These are phyloP conservation scores for Typhlomys cinereus DNA, from an alignment of 2,113 vertebrate genomes.

Conservation along the genomic window DNA sequence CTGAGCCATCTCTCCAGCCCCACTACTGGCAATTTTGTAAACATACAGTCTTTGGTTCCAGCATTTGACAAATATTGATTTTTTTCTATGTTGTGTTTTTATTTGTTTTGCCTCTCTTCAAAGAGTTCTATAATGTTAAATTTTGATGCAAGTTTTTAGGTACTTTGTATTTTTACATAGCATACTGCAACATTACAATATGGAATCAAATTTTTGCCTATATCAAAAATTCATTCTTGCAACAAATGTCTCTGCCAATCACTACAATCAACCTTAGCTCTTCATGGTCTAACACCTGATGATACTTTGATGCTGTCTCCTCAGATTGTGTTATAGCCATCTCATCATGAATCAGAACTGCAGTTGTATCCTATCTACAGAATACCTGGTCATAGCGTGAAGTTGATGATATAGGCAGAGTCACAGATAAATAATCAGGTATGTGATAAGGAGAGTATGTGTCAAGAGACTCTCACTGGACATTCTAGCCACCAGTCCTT, in stretches of 20 bases:
- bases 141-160: background rate
- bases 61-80: background rate
- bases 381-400: background rate
- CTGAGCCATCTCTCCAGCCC: no score
- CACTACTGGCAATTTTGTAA: background rate
- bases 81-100: background rate
- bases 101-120: background rate
- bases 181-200: no score
- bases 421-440: background rate
- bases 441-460: background rate
- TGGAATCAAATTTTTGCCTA: background rate
- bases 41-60: background rate
- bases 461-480: background rate
- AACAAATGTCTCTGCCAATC: background rate
- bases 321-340: background rate
- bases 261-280: background rate
- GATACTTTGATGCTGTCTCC: background rate
- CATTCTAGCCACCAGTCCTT: background rate
- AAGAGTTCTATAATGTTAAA: background rate
- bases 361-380: background rate
- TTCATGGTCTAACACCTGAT: rapidly evolving
- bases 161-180: background rate
- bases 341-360: background rate
- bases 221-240: background rate
- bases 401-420: background rate